Conservation (phyloP, 2,113 vertebrate genomes). For the Ailuropoda melanoleuca region DNA sequence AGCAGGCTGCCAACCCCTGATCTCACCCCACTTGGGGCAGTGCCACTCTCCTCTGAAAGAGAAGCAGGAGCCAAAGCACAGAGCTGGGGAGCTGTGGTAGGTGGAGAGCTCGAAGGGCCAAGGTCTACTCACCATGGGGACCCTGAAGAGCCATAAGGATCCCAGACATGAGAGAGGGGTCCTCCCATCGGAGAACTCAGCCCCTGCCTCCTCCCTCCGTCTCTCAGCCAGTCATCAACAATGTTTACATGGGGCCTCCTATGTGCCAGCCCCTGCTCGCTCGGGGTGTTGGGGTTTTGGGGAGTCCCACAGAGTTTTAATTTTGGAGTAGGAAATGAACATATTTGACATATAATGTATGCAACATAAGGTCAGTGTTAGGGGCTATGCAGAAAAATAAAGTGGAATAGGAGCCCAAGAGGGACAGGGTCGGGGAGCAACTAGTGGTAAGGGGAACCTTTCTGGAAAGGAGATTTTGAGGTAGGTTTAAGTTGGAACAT, state of each 20-base stretch:
- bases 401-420: not conserved
- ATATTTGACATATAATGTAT: accelerated
- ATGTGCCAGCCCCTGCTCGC: not conserved
- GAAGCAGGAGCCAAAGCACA: not conserved
- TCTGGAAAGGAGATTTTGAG: not conserved
- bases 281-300: no score
- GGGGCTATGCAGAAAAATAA: not conserved
- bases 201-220: not conserved
- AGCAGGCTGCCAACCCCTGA: not conserved
- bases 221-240: not conserved
- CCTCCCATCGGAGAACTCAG: not conserved
- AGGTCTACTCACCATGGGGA: not conserved
- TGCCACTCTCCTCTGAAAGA: not conserved
- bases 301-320: not conserved
- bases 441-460: not conserved
- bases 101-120: not conserved
- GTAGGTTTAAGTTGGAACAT: not conserved
- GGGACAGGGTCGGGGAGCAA: not conserved
- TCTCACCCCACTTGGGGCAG: not conserved
- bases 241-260: not conserved
- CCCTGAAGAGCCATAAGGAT: not conserved
- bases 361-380: not conserved
- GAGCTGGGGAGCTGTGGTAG: not conserved
- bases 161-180: not conserved
- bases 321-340: not conserved